Base-by-base conservation (phyloP, 2,888 invertebrate genomes). In the Plebejus melissa region DNA sequence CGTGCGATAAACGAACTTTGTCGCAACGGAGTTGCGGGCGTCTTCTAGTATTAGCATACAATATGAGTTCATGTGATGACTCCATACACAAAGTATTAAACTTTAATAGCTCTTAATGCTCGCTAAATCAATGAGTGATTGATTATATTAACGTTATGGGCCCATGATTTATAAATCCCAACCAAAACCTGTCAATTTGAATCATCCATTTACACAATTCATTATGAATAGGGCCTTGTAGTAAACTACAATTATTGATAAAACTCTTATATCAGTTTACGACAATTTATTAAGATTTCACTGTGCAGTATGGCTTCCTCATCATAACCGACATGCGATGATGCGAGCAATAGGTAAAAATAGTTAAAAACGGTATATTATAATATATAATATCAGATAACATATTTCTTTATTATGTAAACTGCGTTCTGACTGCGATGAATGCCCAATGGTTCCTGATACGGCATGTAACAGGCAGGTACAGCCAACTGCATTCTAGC, bases 221-320 rank as follows among this genome's bases (percentile, higher is more conserved):
- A 75, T 60, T 78, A 78, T 78, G 76, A 78, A 79, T 76, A 78
- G 76, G 78, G 76, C 80, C 80, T 80, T 80, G 78, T 65, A 76
- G 77, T 72, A 74, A 77, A 74, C 70, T 75, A 32, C 32, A 32
- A 22, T 22, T 32, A 77, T 75, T 76, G 76, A 78, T 79, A 76
- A 75, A 77, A 75, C 69, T 69, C 41, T 72, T 74, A 75, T 32
- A 77, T 65, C 69, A 54, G n/a, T 77, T 77, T 75, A 60, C 72
- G 54, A 75, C 71, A 77, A 77, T 76, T 79, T 69, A 69, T 69
- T 38, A 69, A 41, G 69, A 69, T 69, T 69, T 41, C 36, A 41
- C n/a, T 22, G 16, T 41, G 69, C 50, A 7, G 7, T 65, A 38
- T 5, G 69, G 69, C 69, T 70, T 70, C 69, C 69, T n/a, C 41